Conservation (phyloP, 2,888 invertebrate genomes). For the Nysson spinosus region DNA sequence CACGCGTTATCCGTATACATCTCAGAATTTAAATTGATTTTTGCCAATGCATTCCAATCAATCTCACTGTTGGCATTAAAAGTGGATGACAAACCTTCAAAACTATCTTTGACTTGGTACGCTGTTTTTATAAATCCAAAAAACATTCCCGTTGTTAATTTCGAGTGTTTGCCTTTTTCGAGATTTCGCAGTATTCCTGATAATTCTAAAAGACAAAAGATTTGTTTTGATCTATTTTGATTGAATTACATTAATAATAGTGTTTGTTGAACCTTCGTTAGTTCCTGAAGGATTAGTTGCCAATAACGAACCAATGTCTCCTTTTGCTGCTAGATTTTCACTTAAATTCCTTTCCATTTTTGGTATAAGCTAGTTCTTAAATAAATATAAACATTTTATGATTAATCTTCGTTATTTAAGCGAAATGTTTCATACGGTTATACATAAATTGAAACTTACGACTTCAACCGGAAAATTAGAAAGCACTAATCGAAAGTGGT, state of each 20-base stretch:
- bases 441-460: neutral
- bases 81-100: constrained; percentile 75
- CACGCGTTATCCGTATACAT: constrained; percentile 65
- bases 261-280: constrained; percentile 33
- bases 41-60: constrained; percentile 78
- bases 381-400: too few relatives aligned
- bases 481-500: neutral
- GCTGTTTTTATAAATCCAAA: constrained; percentile 86
- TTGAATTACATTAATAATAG: neutral
- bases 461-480: neutral
- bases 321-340: constrained; percentile 17
- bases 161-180: constrained; percentile 72
- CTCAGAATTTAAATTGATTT: constrained; percentile 74
- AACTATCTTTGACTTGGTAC: constrained; percentile 82
- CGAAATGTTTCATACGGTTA: neutral
- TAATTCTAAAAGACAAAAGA: constrained; percentile 25
- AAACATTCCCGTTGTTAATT: constrained; percentile 85
- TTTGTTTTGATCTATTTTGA: constrained; percentile 7
- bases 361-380: too few relatives aligned
- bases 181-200: constrained; percentile 31
- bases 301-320: constrained; percentile 21
- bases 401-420: too few relatives aligned
- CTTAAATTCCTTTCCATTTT: constrained; percentile 40
- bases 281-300: constrained; percentile 19
- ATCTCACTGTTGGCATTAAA: constrained; percentile 76